Evolutionary conservation across 2,888 invertebrate genomes (phyloP).

Genomic region (Oligia latruncula): DNA sequence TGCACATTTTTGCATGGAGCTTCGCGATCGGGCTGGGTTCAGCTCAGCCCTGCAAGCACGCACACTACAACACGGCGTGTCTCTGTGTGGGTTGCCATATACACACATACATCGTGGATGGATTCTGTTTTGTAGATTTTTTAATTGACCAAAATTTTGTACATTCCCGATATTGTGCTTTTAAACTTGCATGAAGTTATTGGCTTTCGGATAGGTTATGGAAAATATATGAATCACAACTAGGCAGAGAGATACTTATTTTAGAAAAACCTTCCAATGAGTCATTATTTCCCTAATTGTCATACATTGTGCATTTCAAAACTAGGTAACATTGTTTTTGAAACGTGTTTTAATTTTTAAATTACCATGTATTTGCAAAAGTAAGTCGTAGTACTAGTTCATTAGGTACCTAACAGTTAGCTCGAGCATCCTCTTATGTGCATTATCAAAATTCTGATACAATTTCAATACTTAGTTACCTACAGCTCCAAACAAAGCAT

Average conservation of each 20-base stretch:
- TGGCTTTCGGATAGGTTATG: background rate
- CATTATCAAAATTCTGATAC: background rate
- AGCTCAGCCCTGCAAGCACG: slow-evolving; percentile 83
- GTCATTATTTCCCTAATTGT: background rate
- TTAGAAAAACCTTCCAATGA: background rate
- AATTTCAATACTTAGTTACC: background rate
- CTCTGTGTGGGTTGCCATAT: slow-evolving; percentile 48
- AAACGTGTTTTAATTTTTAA: too few relatives aligned
- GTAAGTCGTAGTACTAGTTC: background rate
- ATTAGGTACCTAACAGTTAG: background rate
- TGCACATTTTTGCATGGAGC: slow-evolving; percentile 89
- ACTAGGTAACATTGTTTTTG: background rate
- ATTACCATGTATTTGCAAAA: background rate
- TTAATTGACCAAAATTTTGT: slow-evolving; percentile 59
- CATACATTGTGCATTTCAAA: background rate
- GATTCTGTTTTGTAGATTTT: slow-evolving; percentile 60
- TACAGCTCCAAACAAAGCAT: slow-evolving; percentile 11
- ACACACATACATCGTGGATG: slow-evolving; percentile 47
- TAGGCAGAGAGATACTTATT: too few relatives aligned
- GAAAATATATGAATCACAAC: background rate
- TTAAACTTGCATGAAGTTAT: slow-evolving; percentile 19
- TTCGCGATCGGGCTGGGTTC: slow-evolving; percentile 81
- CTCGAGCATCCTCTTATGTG: background rate
- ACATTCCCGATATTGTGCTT: slow-evolving; percentile 45
- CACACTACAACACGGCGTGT: slow-evolving; percentile 61